Conservation (phyloP, 2,888 invertebrate species). For the Hesperia comma region DNA sequence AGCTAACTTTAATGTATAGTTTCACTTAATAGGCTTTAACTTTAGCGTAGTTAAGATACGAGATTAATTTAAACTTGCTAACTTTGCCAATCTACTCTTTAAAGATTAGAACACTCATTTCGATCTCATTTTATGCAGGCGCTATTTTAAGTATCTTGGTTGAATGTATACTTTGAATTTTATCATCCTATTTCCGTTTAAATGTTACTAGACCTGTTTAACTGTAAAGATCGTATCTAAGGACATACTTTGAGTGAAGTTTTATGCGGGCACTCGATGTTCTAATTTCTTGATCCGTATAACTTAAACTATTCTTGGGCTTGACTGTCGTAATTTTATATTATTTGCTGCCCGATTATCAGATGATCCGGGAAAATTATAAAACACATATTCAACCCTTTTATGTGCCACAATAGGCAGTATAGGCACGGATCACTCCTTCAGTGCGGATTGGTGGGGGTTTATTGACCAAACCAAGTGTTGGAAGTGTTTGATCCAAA, state of each 20-base stretch:
- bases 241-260: not conserved
- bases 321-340: too few relatives aligned
- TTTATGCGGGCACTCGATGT: not conserved
- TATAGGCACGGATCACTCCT: too few relatives aligned
- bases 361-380: too few relatives aligned
- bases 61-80: slow-evolving; percentile 17
- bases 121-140: not conserved
- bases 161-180: not conserved
- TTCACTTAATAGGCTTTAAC: slow-evolving; percentile 28
- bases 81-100: not conserved
- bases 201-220: not conserved
- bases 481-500: too few relatives aligned
- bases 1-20: slow-evolving; percentile 28
- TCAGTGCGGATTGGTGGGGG: too few relatives aligned
- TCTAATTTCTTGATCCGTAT: not conserved
- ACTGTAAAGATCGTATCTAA: not conserved
- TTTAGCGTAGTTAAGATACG: slow-evolving; percentile 14
- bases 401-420: too few relatives aligned
- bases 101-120: not conserved
- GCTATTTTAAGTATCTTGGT: not conserved
- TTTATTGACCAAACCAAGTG: too few relatives aligned
- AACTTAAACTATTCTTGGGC: too few relatives aligned
- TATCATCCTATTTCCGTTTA: slow-evolving; percentile 3
- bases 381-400: too few relatives aligned
- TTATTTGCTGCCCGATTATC: too few relatives aligned